Evolutionary conservation across 1,140 invertebrate species (phyloP).

Genomic region (Samia ricini): DNA sequence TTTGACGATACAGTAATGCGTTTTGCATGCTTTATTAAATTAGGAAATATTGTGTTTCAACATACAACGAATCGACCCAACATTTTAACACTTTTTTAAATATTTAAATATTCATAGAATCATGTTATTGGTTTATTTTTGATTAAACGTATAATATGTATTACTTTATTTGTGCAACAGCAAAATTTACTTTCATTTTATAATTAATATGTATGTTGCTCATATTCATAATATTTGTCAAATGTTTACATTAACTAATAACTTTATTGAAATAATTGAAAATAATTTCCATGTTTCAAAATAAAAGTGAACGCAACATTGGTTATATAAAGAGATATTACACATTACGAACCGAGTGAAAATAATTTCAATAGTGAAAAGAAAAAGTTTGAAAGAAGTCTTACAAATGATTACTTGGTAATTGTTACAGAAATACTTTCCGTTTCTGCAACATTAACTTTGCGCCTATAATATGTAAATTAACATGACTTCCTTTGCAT

Average conservation of each 20-base stretch:
- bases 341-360: not conserved
- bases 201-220: no score
- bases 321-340: not conserved
- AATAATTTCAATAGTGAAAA: not conserved
- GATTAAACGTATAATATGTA: no score
- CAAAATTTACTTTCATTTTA: no score
- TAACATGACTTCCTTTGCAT: no score
- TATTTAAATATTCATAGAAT: not conserved
- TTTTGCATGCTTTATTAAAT: not conserved
- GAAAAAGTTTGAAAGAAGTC: not conserved
- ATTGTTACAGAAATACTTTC: not conserved
- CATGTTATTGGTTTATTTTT: no score
- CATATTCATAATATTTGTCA: no score
- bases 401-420: not conserved
- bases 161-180: no score
- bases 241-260: no score
- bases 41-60: not conserved
- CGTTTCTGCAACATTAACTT: not conserved
- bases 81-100: not conserved
- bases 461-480: not conserved
- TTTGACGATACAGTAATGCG: constrained; percentile 12
- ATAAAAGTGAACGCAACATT: not conserved
- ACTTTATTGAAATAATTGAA: no score
- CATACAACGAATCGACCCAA: not conserved
- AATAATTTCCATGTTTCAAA: not conserved